Percentiles rank a stretch among this genome's conserved stretches.
Evolutionary conservation across 2,797 vertebrate species (phyloP).

Genomic region (Clarias pachynema): DNA sequence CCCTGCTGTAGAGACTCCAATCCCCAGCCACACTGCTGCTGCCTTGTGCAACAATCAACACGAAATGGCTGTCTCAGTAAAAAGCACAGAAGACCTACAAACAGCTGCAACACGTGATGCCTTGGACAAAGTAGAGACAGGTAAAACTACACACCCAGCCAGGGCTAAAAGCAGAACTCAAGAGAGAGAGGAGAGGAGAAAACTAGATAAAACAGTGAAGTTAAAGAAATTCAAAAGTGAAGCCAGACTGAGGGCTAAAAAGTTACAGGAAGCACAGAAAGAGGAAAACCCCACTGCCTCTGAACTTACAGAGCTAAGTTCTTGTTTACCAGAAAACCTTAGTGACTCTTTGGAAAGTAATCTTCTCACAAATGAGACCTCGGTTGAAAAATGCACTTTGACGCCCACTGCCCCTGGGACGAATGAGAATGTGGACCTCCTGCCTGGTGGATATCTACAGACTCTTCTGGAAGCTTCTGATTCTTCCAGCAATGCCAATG

Average conservation of each 20-base stretch:
- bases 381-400: constrained; percentile 81
- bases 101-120: constrained; percentile 69
- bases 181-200: constrained; percentile 79
- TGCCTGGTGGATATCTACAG: constrained; percentile 88
- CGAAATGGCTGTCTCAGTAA: constrained; percentile 66
- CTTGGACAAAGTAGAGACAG: constrained; percentile 69
- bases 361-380: constrained; percentile 46
- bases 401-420: constrained; percentile 55
- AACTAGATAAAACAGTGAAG: constrained; percentile 81
- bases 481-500: constrained; percentile 76
- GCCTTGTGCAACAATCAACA: constrained; percentile 70
- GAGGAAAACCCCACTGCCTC: constrained; percentile 56
- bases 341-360: constrained; percentile 50
- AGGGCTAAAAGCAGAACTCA: constrained; percentile 76
- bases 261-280: constrained; percentile 71
- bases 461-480: constrained; percentile 86
- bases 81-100: constrained; percentile 73
- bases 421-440: constrained; percentile 75
- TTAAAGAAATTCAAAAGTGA: constrained; percentile 89
- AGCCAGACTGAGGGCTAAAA: constrained; percentile 85
- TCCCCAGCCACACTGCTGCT: constrained; percentile 73
- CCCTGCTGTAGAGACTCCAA: constrained; percentile 77
- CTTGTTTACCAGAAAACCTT: constrained; percentile 59
- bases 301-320: constrained; percentile 63
- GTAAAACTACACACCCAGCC: constrained; percentile 66